Percentiles rank a stretch among this genome's conserved stretches.
These are phyloP conservation scores for Nipponia nippon DNA, from an alignment of 2,113 vertebrate genomes.

Conservation along the genomic window DNA sequence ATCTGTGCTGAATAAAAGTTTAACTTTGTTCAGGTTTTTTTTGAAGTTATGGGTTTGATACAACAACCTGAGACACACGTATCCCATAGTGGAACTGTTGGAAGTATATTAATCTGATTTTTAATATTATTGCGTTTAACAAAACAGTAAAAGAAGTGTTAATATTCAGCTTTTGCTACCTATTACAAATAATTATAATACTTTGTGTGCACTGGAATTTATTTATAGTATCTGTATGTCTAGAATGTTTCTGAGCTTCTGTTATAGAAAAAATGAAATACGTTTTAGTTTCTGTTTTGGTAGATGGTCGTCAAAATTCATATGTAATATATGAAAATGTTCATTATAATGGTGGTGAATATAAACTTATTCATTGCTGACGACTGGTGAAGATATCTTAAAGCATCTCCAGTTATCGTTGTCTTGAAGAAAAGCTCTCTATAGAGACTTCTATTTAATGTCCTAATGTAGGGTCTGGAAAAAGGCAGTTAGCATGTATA, in stretches of 20 bases:
- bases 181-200: not conserved
- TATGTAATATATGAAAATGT: not conserved
- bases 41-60: not conserved
- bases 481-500: fast-evolving
- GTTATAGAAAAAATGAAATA: not conserved
- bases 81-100: not conserved
- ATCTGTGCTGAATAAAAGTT: not conserved
- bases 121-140: not conserved
- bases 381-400: not conserved
- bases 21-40: not conserved
- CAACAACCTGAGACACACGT: not conserved
- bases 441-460: not conserved
- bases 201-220: not conserved
- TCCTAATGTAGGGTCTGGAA: not conserved
- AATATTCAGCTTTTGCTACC: not conserved
- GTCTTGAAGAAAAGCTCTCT: not conserved
- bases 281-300: not conserved
- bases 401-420: not conserved
- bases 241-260: not conserved
- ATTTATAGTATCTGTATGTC: not conserved
- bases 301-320: not conserved
- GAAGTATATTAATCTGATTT: not conserved
- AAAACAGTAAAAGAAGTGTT: not conserved
- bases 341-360: not conserved
- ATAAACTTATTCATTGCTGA: not conserved